Evolutionary conservation across 2,797 vertebrate genomes (phyloP), one percentile per base, ranked within the genome.

Genomic region (Macrochelys suwanniensis): DNA sequence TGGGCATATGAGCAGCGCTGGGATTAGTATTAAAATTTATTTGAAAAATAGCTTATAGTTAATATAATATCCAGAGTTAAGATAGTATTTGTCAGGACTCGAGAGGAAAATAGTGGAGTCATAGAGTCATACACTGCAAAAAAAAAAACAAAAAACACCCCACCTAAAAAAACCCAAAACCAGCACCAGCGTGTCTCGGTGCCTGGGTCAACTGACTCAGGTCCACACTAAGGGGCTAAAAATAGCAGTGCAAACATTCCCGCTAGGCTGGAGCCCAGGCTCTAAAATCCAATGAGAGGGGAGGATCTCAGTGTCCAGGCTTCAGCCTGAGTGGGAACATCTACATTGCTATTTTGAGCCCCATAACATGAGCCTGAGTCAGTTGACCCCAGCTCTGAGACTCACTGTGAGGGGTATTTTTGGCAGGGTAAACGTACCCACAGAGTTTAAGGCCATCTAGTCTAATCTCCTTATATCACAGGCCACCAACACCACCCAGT

Each of bases 1-100:
- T 82, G 76, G 42, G 17, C 1, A 1, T 4, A 0, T 2, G 28
- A 68, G 37, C 5, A 37, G 2, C 10, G 1, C 45, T 50, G 71
- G 59, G n/a, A 37, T 83, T 37, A 17, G n/a, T 45, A 89, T 47
- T 57, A 42, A 78, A 87, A 37, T 76, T 82, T 28, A n/a, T 56
- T 76, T 53, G 80, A 56, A 45, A 81, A 53, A 87, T 59, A 19
- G 79, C 13, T 54, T 89, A 68, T 54, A 77, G 28, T 49, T 16
- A 53, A n/a, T 57, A 65, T 80, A 82, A 61, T 16, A 77, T 37
- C 17, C 21, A 76, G 28, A 10, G 65, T 42, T 71, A 37, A 71
- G 33, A 37, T 42, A 42, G 9, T 37, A 71, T 71, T 47, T 77
- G 6, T 77, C 74, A 77, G 45, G 74, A 47, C 26, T 28, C 25